These are phyloP conservation scores for Dendronephthya gigantea DNA, from an alignment of 64 coral and sea anemone genomes.

Conservation along the genomic window DNA sequence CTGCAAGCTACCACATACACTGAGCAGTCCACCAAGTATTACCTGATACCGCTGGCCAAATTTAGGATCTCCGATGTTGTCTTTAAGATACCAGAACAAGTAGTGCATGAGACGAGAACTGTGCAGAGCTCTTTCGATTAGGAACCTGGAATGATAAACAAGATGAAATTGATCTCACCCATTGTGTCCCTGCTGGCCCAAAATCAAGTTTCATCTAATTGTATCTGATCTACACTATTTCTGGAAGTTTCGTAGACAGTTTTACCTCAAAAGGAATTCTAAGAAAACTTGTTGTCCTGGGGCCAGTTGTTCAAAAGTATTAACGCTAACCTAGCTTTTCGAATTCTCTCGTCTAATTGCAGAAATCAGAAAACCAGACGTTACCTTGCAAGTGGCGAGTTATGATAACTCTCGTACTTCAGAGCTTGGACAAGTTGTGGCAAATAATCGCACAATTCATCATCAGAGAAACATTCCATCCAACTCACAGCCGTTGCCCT, in stretches of 20 bases:
- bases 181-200: too few species aligned
- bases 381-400: slow-evolving; percentile 56
- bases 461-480: slow-evolving; percentile 73
- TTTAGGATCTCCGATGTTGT: slow-evolving; percentile 79
- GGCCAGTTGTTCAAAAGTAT: too few species aligned
- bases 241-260: neutral
- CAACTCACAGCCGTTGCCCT: slow-evolving; percentile 65
- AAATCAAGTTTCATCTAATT: too few species aligned
- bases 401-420: slow-evolving; percentile 96
- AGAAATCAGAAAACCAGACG: neutral
- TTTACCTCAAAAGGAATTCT: too few species aligned
- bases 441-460: slow-evolving; percentile 90
- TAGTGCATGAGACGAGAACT: slow-evolving; percentile 73
- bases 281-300: too few species aligned
- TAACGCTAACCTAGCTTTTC: too few species aligned
- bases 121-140: slow-evolving; percentile 63
- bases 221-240: neutral
- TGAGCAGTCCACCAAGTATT: slow-evolving; percentile 67
- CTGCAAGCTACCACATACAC: slow-evolving; percentile 77
- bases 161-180: too few species aligned
- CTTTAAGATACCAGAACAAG: slow-evolving; percentile 89
- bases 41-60: slow-evolving; percentile 96
- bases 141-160: slow-evolving; percentile 31
- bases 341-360: neutral
- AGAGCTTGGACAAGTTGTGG: slow-evolving; percentile 93